Conservation (phyloP, 1,140 invertebrate species). For the Drosophila pachea region DNA sequence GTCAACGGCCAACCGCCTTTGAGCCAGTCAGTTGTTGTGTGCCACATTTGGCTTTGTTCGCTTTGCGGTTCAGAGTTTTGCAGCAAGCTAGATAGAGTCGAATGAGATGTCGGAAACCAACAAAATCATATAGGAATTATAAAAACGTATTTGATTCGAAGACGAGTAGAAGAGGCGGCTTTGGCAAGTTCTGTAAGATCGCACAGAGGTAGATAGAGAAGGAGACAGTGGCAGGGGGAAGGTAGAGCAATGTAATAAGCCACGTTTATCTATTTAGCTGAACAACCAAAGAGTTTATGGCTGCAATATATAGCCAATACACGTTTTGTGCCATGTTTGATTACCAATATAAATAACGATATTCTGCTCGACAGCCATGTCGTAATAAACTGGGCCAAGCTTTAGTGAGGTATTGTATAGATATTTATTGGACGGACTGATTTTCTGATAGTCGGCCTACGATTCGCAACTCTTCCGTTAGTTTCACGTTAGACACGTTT, state of each 20-base stretch:
- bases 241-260: neutral
- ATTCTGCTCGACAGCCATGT: conserved; percentile 11
- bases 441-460: conserved; percentile 46
- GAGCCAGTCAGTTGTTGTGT: conserved; percentile 13
- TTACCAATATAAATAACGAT: conserved; percentile 9
- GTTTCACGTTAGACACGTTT: too few relatives aligned
- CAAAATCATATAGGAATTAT: neutral
- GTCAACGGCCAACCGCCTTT: conserved; percentile 7
- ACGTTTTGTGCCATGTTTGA: conserved; percentile 30
- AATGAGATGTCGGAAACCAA: too few relatives aligned
- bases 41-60: conserved; percentile 18
- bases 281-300: conserved; percentile 7
- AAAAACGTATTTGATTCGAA: too few relatives aligned
- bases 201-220: too few relatives aligned
- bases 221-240: too few relatives aligned
- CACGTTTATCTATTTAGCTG: conserved; percentile 1
- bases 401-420: neutral
- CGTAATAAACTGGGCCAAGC: conserved; percentile 7
- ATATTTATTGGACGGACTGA: conserved; percentile 2
- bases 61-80: conserved; percentile 33
- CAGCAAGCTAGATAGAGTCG: conserved; percentile 2
- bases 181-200: too few relatives aligned
- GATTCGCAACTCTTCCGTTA: conserved; percentile 40
- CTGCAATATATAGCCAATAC: conserved; percentile 16
- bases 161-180: too few relatives aligned